Base-by-base conservation (phyloP, 2,797 vertebrate genomes). In the Stomatorhinus walkeri region DNA sequence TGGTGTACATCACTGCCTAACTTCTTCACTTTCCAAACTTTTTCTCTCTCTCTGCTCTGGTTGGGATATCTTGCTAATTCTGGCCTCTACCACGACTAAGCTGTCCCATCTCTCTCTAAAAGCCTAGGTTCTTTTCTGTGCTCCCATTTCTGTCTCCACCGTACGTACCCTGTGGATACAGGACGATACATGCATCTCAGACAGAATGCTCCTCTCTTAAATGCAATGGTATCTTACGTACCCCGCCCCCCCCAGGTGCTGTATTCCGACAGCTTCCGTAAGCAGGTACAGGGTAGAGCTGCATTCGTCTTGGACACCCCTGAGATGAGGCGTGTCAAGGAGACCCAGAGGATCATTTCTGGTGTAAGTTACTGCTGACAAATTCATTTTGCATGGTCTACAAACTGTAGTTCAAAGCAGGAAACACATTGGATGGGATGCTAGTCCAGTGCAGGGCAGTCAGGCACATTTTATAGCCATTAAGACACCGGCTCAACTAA, bases 221-320 rank as follows among this genome's bases (percentile, higher is more conserved):
- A 24, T 28, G 12, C 83, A 14, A 32, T 8, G 10, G 7, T 28
- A 36, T 85, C 83, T 51, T 51, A 5, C n/a, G 48, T 84, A 7
- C 36, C 43, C 1, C 51, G n/a, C 16, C 94, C 32, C 52, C 1
- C 19, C 16, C 94, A 99, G 98, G 97, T 99, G 54, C 95, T 99
- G 86, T 99, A 99, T 91, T 99, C 98, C 0, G 98, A 99, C 91
- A 98, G 98, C 88, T 99, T 99, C 97, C 96, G 98, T 3, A 99
- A 98, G 92, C 98, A 99, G 93, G 97, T 99, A 1, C 98, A 99
- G 93, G 98, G 98, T 88, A 98, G 97, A 93, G 98, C 98, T 0
- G 97, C 98, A 8, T 99, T 98, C 0, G 96, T 99, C 0, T 91
- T 99, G 92, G 98, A 99, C 89, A 99, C 98, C 0, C 98, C 98